Conservation (phyloP, 2,113 vertebrate species). For the Hemiscyllium ocellatum region DNA sequence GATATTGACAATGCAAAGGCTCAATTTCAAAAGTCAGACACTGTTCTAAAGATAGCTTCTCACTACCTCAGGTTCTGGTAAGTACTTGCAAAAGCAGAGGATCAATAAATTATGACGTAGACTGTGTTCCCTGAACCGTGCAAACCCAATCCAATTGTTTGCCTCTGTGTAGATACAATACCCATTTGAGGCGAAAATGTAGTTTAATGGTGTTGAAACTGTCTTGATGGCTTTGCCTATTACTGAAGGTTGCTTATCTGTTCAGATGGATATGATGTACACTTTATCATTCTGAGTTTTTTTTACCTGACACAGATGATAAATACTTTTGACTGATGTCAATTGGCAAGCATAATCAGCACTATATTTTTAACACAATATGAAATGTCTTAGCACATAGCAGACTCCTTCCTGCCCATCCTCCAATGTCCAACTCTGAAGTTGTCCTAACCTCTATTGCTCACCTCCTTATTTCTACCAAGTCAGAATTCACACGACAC, state of each 20-base stretch:
- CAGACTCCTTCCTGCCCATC: background rate
- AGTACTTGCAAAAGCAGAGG: background rate
- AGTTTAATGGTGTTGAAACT: background rate
- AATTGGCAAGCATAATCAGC: background rate
- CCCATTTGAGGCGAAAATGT: background rate
- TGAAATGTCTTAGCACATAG: background rate
- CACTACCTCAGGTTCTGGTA: background rate
- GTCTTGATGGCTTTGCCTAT: background rate
- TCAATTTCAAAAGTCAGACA: background rate
- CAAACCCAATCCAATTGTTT: background rate
- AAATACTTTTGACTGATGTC: background rate
- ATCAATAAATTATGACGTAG: background rate
- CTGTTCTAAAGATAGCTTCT: background rate
- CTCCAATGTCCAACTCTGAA: background rate
- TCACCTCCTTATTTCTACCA: background rate
- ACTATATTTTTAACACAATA: background rate
- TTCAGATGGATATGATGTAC: background rate
- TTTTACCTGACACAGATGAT: background rate
- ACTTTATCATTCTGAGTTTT: background rate
- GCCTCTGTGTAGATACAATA: background rate
- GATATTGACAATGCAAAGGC: background rate
- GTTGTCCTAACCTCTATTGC: background rate
- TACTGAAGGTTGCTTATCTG: background rate
- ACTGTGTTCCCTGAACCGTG: background rate
- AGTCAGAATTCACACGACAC: background rate